Conservation (phyloP, 2,888 invertebrate genomes). For the Sinodicranocentrus sp. region DNA sequence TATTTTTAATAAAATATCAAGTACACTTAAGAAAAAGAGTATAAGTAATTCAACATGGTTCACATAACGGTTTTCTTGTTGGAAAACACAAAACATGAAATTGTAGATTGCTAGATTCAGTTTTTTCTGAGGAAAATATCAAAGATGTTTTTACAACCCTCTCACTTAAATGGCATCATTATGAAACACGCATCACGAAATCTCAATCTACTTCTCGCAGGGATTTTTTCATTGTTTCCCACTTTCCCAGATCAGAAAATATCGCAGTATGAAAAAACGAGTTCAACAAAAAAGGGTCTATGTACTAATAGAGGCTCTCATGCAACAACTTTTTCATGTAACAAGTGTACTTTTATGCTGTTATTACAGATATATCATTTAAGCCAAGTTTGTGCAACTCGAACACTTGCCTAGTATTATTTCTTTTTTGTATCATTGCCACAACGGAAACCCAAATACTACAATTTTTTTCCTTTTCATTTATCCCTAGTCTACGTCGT, state of each 20-base stretch:
- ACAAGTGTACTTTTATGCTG: background rate
- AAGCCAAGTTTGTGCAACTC: background rate
- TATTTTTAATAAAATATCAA: too few relatives aligned
- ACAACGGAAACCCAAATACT: constrained; percentile 33
- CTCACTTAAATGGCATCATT: too few relatives aligned
- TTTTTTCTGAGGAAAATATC: too few relatives aligned
- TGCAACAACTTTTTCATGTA: background rate
- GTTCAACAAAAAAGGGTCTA: background rate
- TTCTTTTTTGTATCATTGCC: constrained; percentile 19
- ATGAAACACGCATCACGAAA: constrained; percentile 20
- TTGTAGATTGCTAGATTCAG: too few relatives aligned
- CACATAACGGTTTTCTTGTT: too few relatives aligned
- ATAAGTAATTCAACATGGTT: too few relatives aligned
- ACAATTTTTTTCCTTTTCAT: constrained; percentile 27
- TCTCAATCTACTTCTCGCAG: constrained; percentile 11
- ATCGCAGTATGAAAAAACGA: background rate
- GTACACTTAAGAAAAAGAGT: too few relatives aligned
- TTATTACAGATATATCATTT: constrained; percentile 10
- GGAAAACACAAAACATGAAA: too few relatives aligned
- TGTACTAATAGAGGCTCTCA: background rate
- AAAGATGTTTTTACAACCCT: too few relatives aligned
- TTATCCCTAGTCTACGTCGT: background rate
- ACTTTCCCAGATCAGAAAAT: constrained; percentile 13
- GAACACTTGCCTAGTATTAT: background rate
- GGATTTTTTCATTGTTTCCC: constrained; percentile 12